Evolutionary conservation across 2,113 vertebrate genomes (phyloP).

Genomic region (Mesocricetus auratus): DNA sequence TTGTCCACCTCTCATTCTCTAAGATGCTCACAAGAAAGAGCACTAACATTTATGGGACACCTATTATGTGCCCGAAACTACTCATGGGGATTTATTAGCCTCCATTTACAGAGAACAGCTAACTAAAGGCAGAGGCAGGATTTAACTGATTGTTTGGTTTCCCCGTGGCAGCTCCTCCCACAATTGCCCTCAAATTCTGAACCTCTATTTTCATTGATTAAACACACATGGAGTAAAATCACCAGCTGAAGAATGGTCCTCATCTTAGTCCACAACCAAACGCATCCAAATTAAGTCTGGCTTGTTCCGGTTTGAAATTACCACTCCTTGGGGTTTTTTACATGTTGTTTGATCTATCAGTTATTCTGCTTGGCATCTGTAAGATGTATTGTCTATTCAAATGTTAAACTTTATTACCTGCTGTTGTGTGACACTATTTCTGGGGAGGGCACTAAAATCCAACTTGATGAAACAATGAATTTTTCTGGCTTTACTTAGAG

Average conservation of each 20-base stretch:
- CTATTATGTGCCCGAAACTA: slow-evolving; percentile 3
- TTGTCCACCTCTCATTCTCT: slow-evolving; percentile 48
- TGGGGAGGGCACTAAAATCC: not conserved
- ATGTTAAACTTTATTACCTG: slow-evolving; percentile 49
- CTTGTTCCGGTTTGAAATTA: slow-evolving; percentile 49
- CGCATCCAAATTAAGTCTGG: not conserved
- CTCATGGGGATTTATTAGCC: slow-evolving; percentile 49
- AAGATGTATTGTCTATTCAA: slow-evolving; percentile 47
- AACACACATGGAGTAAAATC: not conserved
- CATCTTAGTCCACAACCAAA: not conserved
- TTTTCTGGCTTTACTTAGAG: not conserved
- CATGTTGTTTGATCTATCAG: not conserved
- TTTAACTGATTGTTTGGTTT: slow-evolving; percentile 5
- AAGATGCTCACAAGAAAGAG: slow-evolving; percentile 59
- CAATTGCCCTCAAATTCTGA: not conserved
- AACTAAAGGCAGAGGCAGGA: slow-evolving; percentile 29
- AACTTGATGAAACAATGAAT: not conserved
- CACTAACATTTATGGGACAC: slow-evolving; percentile 46
- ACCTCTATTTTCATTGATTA: slow-evolving; percentile 27
- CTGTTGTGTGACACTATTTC: not conserved
- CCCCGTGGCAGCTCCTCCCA: not conserved
- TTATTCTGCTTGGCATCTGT: slow-evolving; percentile 51
- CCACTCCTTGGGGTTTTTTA: slow-evolving; percentile 12
- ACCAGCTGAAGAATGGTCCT: not conserved
- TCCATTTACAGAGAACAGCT: slow-evolving; percentile 37